Percentiles rank a stretch among this genome's conserved stretches.
Conservation (phyloP, 2,888 invertebrate genomes). For the Latrodectus elegans region DNA sequence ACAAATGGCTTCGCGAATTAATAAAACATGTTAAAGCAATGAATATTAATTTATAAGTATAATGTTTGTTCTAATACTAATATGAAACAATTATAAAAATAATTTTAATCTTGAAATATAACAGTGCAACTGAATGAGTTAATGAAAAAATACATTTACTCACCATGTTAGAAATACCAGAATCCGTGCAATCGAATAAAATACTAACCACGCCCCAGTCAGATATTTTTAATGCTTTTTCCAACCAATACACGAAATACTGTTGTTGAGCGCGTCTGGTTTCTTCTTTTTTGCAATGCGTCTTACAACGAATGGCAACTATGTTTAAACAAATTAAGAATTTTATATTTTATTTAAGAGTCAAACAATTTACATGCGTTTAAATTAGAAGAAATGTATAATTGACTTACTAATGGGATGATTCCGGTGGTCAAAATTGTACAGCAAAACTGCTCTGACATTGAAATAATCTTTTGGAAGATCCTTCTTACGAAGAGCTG, state of each 20-base stretch:
- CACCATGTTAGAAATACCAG: constrained; percentile 86
- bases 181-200: constrained; percentile 92
- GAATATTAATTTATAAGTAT: too few relatives aligned
- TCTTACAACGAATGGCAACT: constrained; percentile 86
- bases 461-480: constrained; percentile 84
- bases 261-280: constrained; percentile 77
- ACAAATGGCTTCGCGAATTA: too few relatives aligned
- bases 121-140: too few relatives aligned
- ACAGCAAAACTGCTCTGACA: constrained; percentile 86
- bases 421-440: constrained; percentile 87
- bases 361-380: background rate
- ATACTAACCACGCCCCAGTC: constrained; percentile 86
- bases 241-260: constrained; percentile 90
- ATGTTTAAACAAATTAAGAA: constrained; percentile 41
- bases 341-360: background rate
- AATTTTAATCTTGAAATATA: too few relatives aligned
- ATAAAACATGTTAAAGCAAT: too few relatives aligned
- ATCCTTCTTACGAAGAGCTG: constrained; percentile 82
- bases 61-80: too few relatives aligned
- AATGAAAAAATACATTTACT: constrained; percentile 40
- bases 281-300: constrained; percentile 82
- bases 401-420: constrained; percentile 77
- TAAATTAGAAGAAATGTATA: background rate
- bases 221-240: constrained; percentile 84
- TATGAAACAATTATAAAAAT: too few relatives aligned